Percentiles rank a stretch among this genome's conserved stretches.
Conservation (phyloP, 1,140 invertebrate genomes). For the Hypsibius dujardini region DNA sequence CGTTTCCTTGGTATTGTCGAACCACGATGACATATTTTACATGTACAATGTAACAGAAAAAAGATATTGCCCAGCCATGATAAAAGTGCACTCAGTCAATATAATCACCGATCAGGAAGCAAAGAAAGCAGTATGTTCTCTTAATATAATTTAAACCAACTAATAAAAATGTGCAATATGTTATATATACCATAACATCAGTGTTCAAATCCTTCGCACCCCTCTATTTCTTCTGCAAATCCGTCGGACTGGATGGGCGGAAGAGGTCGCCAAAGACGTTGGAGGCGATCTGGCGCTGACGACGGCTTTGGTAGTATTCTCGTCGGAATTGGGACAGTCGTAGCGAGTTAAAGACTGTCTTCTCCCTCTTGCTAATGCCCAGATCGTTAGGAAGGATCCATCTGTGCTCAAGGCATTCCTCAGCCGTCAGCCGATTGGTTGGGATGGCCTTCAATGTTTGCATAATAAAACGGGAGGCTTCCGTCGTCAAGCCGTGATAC, state of each 20-base stretch:
- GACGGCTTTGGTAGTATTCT: not conserved
- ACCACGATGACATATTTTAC: too few relatives aligned
- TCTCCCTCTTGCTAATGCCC: constrained; percentile 75
- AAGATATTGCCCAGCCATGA: too few relatives aligned
- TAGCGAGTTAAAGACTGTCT: constrained; percentile 46
- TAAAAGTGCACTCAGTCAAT: too few relatives aligned
- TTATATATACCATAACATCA: too few relatives aligned
- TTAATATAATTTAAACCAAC: too few relatives aligned
- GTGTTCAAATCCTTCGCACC: too few relatives aligned
- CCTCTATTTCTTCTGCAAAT: too few relatives aligned
- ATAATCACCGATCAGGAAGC: too few relatives aligned
- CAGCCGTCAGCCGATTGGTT: constrained; percentile 73
- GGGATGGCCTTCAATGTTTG: constrained; percentile 80
- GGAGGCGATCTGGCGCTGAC: not conserved
- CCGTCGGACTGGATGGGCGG: not conserved
- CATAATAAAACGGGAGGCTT: constrained; percentile 82
- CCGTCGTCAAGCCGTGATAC: constrained; percentile 79
- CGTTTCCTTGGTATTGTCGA: too few relatives aligned
- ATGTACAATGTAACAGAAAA: too few relatives aligned
- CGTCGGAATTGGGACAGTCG: constrained; percentile 14
- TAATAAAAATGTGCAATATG: too few relatives aligned
- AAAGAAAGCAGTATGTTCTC: too few relatives aligned
- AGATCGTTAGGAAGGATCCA: constrained; percentile 78
- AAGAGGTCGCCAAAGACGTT: not conserved
- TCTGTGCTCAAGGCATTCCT: constrained; percentile 83